Evolutionary conservation across 2,797 vertebrate species (phyloP), one percentile per base, ranked within the genome.

Genomic region (Gephyroberyx darwinii): DNA sequence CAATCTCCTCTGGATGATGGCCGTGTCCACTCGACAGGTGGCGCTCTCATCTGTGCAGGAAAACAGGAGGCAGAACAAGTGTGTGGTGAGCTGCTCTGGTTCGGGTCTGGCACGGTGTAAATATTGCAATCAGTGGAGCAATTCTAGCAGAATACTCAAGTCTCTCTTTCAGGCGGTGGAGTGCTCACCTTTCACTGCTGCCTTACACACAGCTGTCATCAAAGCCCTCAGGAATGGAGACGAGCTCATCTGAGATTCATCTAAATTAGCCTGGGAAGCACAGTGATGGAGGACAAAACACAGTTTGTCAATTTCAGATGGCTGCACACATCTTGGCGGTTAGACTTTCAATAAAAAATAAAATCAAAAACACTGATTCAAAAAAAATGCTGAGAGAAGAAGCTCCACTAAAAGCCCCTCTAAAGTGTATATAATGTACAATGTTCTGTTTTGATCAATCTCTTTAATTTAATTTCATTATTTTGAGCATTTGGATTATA

Each of bases 201-300:
- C 96, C 93, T 98, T 98, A 93, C 97, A 99, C 89, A 99, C 96
- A 39, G 97, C 95, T 62, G 96, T 98, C 97, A 98, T 98, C 95
- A 99, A 92, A 93, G 97, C 97, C 95, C 97, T 96, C 91, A 99
- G 95, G 95, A 99, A 99, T 84, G 95, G 93, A 81, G 96, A 94
- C 79, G 97, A 98, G 94, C 95, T 98, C 95, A 97, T 97, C 92
- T 98, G 96, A 90, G 92, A 94, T 79, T 99, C 97, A 58, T 98
- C 96, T 60, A 99, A 93, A 92, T 97, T 97, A 74, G 95, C 96
- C 98, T 98, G 87, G 58, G 89, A 91, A 66, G 69, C 43, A 58
- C 19, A 65, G 54, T 35, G 20, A 31, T 54, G 17, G 33, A 54
- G 45, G 37, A 68, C 5, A 58, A 41, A 74, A 61, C 31, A 62